Evolutionary conservation across 1,140 invertebrate species (phyloP), one percentile per base, ranked within the genome.

Genomic region (Drosophila virilis): DNA sequence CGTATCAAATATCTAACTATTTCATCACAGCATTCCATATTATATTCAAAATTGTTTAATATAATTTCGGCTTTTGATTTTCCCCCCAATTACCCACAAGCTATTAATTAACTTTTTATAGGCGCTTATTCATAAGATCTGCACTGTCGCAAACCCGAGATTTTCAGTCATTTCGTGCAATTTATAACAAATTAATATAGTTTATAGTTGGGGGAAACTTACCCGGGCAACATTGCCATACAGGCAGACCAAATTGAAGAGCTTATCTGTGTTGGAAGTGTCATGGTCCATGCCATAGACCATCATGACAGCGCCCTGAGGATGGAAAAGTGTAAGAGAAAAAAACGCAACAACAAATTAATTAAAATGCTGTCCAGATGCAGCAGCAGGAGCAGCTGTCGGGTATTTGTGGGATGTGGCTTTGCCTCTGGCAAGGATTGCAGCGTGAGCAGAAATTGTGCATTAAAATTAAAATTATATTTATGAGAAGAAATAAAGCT

Each of bases 221-320:
- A 99, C 98, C 95, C 98, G 96, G 55, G 98, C 96, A 74, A 99
- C 98, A 92, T 99, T 99, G 71, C 99, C 99, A 93, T 99, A 99
- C 40, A 99, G 94, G 93, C 98, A 99, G 93, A 99, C 98, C 60
- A 99, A 94, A 94, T 99, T 99, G 95, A 99, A 99, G n/a, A 99
- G 94, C 90, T 96, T 96, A 92, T 99, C 98, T 72, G 97, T 97
- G 93, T 99, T 99, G 91, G 98, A 97, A 91, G 97, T 97, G 75
- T 97, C 95, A 50, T 96, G 95, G 91, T 98, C 97, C 13, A 99
- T 94, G 28, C 98, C 98, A 93, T 99, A 99, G 33, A 99, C 97
- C 98, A 99, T 99, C 93, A 99, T 96, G 48, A 99, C 98, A 50
- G 96, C 95, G 15, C 97, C 97, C 93, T 94, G 42, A 74, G 72